phyloP scores from a whole-genome alignment of 1,140 invertebrate species.

The Papilio machaon region DNA sequence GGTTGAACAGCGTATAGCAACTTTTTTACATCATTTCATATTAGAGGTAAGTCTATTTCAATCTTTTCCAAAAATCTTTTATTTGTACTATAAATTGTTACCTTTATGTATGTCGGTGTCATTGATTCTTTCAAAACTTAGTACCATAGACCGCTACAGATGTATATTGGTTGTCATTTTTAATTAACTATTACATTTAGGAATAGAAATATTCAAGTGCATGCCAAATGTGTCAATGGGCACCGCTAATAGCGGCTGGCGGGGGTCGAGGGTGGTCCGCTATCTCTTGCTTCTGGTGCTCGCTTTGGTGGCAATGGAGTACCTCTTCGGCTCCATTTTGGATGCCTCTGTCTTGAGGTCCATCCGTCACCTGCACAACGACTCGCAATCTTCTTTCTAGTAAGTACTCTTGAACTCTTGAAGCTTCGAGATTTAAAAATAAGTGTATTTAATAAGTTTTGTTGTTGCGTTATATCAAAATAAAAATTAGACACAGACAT shows the following conservation, averaged over 20 bases:
- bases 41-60: slow-evolving; percentile 49
- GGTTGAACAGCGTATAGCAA: slow-evolving; percentile 66
- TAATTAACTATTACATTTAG: slow-evolving; percentile 36
- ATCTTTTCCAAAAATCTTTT: neutral
- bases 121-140: no score
- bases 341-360: slow-evolving; percentile 72
- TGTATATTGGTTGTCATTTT: no score
- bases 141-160: no score
- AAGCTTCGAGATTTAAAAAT: neutral
- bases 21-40: slow-evolving; percentile 56
- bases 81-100: no score
- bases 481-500: no score
- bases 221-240: slow-evolving; percentile 74
- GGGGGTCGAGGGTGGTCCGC: slow-evolving; percentile 72
- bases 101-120: no score
- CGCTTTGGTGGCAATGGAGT: slow-evolving; percentile 72
- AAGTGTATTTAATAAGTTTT: no score
- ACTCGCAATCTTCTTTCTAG: slow-evolving; percentile 63
- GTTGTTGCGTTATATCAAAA: no score
- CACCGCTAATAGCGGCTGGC: slow-evolving; percentile 64
- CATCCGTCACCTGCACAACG: slow-evolving; percentile 72
- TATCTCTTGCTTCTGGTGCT: slow-evolving; percentile 70
- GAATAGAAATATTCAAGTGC: slow-evolving; percentile 42
- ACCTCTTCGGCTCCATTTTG: slow-evolving; percentile 74
- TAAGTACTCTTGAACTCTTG: slow-evolving; percentile 40